Evolutionary conservation across 2,113 vertebrate genomes (phyloP), one percentile per base, ranked within the genome.

Genomic region (Lepidothrix coronata): DNA sequence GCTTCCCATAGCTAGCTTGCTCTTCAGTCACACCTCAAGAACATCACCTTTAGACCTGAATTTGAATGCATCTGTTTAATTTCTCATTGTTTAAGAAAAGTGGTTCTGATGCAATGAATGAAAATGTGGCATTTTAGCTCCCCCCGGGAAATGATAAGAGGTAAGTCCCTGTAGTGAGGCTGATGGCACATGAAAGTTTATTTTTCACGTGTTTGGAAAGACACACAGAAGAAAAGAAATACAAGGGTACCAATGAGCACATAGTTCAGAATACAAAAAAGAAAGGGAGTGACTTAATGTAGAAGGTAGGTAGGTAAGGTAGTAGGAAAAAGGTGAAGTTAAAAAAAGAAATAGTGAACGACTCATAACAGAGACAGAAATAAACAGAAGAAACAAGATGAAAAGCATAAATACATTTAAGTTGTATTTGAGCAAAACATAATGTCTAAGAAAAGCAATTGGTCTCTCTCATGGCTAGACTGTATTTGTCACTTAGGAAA

Each of bases 61-160:
- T 96, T 89, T 87, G 55, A 84, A 87, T 73, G 70, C 2, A 12
- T 23, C 71, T 71, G 19, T 59, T 41, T 83, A 71, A 81, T 80
- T 93, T 88, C 48, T 91, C 39, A 72, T 57, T 85, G 70, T 87
- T 58, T 93, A 92, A 83, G 59, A 46, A 84, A 92, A 86, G 35
- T 55, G 20, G 28, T 68, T 89, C 77, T 88, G 46, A 68, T 35
- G 31, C 35, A 82, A 41, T 76, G 63, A 93, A 93, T 91, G 37
- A 89, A 95, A 93, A 93, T 21, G 58, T 35, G 49, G 52, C 16
- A 22, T 95, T 95, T 90, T 89, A 85, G 16, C 46, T 95, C 35
- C 71, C 30, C 44, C 80, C 80, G 14, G 63, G 70, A 92, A 59
- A 74, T 87, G 52, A 87, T 71, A 78, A 70, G 73, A 92, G 74